These are phyloP conservation scores for Euglossa dilemma DNA, from an alignment of 1,140 invertebrate species.

Conservation along the genomic window DNA sequence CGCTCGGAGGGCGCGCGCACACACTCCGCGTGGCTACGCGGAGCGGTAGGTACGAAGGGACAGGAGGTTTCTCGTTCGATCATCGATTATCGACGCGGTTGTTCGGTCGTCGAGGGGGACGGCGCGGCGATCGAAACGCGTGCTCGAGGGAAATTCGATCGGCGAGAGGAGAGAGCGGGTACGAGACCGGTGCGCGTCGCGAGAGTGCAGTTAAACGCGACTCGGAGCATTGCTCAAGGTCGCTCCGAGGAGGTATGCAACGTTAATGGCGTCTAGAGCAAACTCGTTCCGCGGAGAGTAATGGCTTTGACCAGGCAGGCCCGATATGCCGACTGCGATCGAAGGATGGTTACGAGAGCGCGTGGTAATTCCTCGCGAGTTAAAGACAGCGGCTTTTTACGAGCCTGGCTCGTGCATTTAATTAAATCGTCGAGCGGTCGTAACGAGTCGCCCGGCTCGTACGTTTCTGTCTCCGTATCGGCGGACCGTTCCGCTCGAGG, in stretches of 20 bases:
- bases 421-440: neutral
- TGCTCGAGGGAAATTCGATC: neutral
- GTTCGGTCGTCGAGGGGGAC: too few species aligned
- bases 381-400: neutral
- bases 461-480: neutral
- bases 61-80: neutral
- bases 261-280: slow-evolving; percentile 39
- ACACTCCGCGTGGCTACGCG: too few species aligned
- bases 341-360: slow-evolving; percentile 1
- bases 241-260: slow-evolving; percentile 22
- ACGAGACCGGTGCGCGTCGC: neutral
- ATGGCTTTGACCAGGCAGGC: slow-evolving; percentile 35
- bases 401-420: neutral
- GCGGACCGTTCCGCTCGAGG: too few species aligned
- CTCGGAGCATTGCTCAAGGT: slow-evolving; percentile 19
- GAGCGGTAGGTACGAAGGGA: too few species aligned
- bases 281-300: slow-evolving; percentile 48
- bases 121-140: neutral
- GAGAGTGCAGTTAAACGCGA: slow-evolving; percentile 30
- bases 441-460: neutral
- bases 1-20: too few species aligned
- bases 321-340: slow-evolving; percentile 4
- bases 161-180: neutral
- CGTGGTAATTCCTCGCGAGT: slow-evolving; percentile 1
- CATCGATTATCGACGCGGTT: neutral